Evolutionary conservation across 2,888 invertebrate species (phyloP).

Genomic region (Dyspetes luteomarginatus): DNA sequence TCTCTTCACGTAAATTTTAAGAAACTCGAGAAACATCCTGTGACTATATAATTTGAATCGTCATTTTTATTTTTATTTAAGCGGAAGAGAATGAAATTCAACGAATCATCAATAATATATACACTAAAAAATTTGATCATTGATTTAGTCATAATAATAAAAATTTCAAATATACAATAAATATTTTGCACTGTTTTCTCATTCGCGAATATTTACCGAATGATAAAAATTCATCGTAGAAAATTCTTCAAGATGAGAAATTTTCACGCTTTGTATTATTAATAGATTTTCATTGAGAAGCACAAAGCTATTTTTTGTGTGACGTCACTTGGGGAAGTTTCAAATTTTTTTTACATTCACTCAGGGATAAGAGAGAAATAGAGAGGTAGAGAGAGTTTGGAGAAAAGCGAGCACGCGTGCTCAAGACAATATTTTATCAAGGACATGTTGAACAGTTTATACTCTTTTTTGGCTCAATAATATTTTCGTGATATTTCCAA

Average conservation of each 20-base stretch:
- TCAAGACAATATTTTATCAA: neutral
- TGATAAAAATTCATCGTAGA: neutral
- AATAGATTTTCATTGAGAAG: slow-evolving; percentile 62
- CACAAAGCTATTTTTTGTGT: slow-evolving; percentile 10
- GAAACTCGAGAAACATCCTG: neutral
- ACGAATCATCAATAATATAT: too few species aligned
- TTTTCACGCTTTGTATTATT: slow-evolving; percentile 50
- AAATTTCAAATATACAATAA: too few species aligned
- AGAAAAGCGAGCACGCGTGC: slow-evolving; percentile 37
- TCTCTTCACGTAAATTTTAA: slow-evolving; percentile 1
- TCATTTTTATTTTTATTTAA: slow-evolving; percentile 53
- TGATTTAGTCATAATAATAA: too few species aligned
- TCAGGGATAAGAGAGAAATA: slow-evolving; percentile 27
- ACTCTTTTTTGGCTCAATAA: slow-evolving; percentile 6
- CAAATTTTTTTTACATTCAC: too few species aligned
- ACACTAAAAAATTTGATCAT: too few species aligned
- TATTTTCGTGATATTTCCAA: slow-evolving; percentile 43
- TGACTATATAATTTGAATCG: slow-evolving; percentile 1
- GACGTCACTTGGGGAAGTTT: slow-evolving; percentile 43
- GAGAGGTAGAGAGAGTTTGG: neutral
- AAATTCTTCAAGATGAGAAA: slow-evolving; percentile 9
- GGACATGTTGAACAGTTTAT: neutral
- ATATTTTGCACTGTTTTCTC: too few species aligned
- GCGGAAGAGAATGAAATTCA: neutral
- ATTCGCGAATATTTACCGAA: too few species aligned